Percentiles rank a stretch among this genome's conserved stretches.
Conservation (phyloP, 2,113 vertebrate species). For the Passer domesticus region DNA sequence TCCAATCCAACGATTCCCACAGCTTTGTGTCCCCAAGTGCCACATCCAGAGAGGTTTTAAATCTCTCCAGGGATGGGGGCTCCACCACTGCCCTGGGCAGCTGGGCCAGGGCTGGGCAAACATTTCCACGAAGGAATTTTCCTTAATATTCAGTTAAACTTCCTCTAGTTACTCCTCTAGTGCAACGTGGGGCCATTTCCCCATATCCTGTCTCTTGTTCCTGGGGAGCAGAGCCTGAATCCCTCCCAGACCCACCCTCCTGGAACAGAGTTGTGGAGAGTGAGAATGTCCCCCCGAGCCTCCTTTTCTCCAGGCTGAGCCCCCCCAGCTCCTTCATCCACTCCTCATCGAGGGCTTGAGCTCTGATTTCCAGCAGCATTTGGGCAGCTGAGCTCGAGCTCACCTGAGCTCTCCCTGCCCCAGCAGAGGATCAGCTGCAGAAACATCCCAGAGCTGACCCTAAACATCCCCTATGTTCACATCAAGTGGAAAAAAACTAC, state of each 20-base stretch:
- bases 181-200: rapidly evolving
- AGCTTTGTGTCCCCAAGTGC: neutral
- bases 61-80: neutral
- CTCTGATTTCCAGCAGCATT: neutral
- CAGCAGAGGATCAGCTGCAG: rapidly evolving
- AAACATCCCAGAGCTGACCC: neutral
- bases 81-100: neutral
- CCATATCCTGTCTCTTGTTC: neutral
- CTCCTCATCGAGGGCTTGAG: neutral
- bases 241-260: neutral
- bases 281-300: rapidly evolving
- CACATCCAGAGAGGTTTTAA: neutral
- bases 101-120: neutral
- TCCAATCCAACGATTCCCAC: neutral
- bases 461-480: rapidly evolving
- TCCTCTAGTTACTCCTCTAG: neutral
- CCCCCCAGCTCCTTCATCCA: neutral
- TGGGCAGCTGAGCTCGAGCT: neutral
- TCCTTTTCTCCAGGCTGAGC: neutral
- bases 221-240: neutral
- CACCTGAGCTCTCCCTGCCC: rapidly evolving
- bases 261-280: neutral
- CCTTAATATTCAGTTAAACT: neutral
- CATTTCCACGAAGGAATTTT: neutral
- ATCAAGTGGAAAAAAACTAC: rapidly evolving